Conservation (phyloP, 2,888 invertebrate genomes). For the Blomia tropicalis region DNA sequence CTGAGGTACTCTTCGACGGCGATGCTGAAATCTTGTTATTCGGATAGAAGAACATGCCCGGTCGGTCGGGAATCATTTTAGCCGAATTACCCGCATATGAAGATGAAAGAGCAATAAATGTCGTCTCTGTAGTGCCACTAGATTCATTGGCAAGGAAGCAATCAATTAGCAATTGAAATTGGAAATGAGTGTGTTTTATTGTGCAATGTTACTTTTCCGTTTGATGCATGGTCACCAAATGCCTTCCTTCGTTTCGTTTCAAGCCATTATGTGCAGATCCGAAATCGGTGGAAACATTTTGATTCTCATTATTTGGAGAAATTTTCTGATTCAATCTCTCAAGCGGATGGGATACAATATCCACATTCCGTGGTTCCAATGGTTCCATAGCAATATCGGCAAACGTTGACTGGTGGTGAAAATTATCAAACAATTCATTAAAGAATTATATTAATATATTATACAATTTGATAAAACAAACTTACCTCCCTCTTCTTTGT, state of each 20-base stretch:
- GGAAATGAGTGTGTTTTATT: neutral
- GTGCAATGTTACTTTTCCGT: constrained; percentile 21
- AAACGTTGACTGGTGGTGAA: too few species aligned
- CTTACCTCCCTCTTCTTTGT: neutral
- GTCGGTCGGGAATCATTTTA: neutral
- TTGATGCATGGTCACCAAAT: constrained; percentile 14
- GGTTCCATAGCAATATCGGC: neutral
- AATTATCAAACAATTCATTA: too few species aligned
- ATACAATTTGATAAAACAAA: neutral
- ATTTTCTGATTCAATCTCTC: neutral
- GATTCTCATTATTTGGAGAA: neutral
- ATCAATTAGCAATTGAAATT: neutral
- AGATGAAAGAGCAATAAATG: constrained; percentile 11
- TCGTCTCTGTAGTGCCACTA: constrained; percentile 23
- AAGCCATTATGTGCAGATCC: neutral
- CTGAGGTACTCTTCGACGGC: constrained; percentile 22
- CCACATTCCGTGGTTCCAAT: neutral
- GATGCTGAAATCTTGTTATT: constrained; percentile 21
- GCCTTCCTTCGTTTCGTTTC: neutral
- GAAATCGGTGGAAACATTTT: neutral
- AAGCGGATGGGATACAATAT: neutral
- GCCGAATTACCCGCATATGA: neutral
- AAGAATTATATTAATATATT: constrained; percentile 11
- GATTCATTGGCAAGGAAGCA: neutral
- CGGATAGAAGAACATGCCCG: neutral